These are phyloP conservation scores for Corythaixoides concolor DNA, from an alignment of 2,113 vertebrate species.

Conservation along the genomic window DNA sequence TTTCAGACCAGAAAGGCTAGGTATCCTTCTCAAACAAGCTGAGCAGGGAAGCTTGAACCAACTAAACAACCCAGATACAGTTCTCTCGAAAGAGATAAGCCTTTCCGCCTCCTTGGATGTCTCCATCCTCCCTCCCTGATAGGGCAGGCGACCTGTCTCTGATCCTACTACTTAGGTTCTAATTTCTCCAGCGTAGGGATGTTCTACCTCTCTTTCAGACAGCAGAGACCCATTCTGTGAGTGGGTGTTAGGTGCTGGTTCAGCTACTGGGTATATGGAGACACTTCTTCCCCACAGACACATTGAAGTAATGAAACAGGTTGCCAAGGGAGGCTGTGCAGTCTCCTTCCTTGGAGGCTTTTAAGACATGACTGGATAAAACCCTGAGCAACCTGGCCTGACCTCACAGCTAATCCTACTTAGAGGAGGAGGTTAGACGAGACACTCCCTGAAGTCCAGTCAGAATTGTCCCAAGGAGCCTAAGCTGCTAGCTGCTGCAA, in stretches of 20 bases:
- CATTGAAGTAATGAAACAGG: neutral
- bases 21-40: neutral
- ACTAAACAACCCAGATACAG: neutral
- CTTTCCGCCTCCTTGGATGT: neutral
- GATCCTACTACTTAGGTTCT: neutral
- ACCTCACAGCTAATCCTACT: slow-evolving; percentile 20
- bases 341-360: neutral
- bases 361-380: slow-evolving; percentile 27
- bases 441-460: neutral
- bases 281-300: neutral
- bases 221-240: neutral
- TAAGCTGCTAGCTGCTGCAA: neutral
- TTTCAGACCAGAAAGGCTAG: neutral
- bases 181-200: neutral
- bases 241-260: neutral
- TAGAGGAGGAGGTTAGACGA: neutral
- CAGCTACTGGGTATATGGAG: neutral
- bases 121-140: neutral
- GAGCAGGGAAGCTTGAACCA: neutral
- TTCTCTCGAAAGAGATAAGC: neutral
- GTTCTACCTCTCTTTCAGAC: neutral
- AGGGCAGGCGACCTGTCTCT: neutral
- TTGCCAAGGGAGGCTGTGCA: neutral
- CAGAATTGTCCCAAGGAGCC: neutral
- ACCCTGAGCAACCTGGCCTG: neutral